These are phyloP conservation scores for Zosterops hypoxanthus DNA, from an alignment of 2,113 vertebrate genomes.

Conservation along the genomic window DNA sequence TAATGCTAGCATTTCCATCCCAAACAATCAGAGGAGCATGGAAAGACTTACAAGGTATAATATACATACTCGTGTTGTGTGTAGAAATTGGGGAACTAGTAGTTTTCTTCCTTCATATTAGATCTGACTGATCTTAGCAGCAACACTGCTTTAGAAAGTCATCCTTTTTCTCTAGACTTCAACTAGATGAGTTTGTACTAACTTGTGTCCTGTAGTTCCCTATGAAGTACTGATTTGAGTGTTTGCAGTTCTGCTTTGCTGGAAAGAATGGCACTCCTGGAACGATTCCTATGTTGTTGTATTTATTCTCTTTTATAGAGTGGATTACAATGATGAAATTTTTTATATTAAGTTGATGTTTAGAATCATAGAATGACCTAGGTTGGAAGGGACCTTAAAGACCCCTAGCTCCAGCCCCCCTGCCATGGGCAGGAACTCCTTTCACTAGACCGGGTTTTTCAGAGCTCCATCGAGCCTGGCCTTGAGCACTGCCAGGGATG, in stretches of 20 bases:
- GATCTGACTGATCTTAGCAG: slow-evolving; percentile 44
- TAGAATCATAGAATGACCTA: not conserved
- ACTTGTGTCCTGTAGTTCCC: slow-evolving; percentile 31
- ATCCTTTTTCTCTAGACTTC: slow-evolving; percentile 35
- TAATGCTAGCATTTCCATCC: slow-evolving; percentile 78
- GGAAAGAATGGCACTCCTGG: not conserved
- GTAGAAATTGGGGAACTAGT: slow-evolving; percentile 72
- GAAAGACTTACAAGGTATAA: slow-evolving; percentile 79
- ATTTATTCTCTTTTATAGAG: not conserved
- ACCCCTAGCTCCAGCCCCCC: not conserved
- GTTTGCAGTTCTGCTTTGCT: slow-evolving; percentile 16
- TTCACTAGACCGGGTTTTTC: not conserved
- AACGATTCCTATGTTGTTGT: not conserved
- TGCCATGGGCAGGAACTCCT: not conserved
- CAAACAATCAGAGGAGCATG: slow-evolving; percentile 79
- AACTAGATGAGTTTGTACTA: slow-evolving; percentile 40
- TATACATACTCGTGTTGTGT: slow-evolving; percentile 69
- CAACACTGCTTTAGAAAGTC: slow-evolving; percentile 24
- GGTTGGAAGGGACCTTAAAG: not conserved
- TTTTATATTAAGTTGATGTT: not conserved
- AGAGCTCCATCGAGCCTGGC: not conserved
- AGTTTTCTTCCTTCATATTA: slow-evolving; percentile 60
- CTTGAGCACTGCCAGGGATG: not conserved
- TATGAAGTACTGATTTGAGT: slow-evolving; percentile 27
- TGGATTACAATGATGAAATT: not conserved